A percentile compares a stretch with the other conserved stretches of the same genome.
Evolutionary conservation across 1,140 invertebrate species (phyloP).

Genomic region (Drosophila parabipectinata): DNA sequence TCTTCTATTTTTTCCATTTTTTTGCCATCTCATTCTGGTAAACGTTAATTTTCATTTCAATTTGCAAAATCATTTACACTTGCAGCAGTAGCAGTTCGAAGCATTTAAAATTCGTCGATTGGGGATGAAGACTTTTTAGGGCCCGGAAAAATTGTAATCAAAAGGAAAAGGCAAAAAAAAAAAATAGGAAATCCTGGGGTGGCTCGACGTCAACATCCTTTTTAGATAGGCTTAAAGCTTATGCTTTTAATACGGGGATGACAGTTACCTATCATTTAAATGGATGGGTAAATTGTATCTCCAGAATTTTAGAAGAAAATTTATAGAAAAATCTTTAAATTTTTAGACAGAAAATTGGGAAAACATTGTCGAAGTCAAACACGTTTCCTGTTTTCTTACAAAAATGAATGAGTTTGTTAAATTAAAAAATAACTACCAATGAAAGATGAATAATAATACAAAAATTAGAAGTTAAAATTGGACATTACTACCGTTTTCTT

Average conservation of each 20-base stretch:
- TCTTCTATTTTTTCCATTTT: constrained; percentile 11
- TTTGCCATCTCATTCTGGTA: constrained; percentile 35
- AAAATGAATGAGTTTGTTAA: no score
- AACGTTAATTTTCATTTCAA: constrained; percentile 50
- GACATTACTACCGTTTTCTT: no score
- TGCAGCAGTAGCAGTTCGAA: constrained; percentile 5
- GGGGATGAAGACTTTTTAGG: constrained; percentile 17
- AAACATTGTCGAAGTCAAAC: no score
- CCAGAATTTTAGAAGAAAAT: neutral
- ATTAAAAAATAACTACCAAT: no score
- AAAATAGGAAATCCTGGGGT: constrained; percentile 12
- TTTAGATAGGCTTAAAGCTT: neutral
- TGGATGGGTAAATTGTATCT: neutral
- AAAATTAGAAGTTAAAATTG: no score
- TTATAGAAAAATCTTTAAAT: no score
- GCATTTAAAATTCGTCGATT: constrained; percentile 11
- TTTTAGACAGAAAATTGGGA: no score
- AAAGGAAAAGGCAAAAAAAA: neutral
- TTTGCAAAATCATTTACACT: constrained; percentile 47
- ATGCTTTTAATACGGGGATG: constrained; percentile 15
- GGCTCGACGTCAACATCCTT: neutral
- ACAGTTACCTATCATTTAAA: constrained; percentile 4
- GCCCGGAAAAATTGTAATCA: constrained; percentile 16
- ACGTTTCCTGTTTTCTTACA: no score
- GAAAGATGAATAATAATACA: no score